Evolutionary conservation across 2,888 invertebrate species (phyloP), one percentile per base, ranked within the genome.

Genomic region (Matsumyia berberina): DNA sequence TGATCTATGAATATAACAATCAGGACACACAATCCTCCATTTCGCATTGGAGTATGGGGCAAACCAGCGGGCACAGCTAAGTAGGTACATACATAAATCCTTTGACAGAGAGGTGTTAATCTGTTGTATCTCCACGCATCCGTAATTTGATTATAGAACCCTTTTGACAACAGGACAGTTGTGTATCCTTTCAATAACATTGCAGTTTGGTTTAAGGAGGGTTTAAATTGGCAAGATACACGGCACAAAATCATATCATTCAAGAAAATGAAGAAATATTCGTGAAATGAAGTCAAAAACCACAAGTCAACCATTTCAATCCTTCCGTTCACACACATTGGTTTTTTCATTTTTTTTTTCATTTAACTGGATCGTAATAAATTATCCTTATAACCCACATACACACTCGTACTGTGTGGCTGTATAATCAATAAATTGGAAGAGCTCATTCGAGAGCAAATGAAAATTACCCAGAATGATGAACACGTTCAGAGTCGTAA

Each of bases 381-480:
- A 46, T 58, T 70, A 46, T 58, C 70, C 57, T 58, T 46, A 37
- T 29, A 57, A 69, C 44, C 24, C 24, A 42, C 44, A 17, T 8
- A 24, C 9, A 1, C 9, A 15, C 15, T 15, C 7, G 7, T 15
- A 46, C n/a, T 4, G 17, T 19, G 9, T 19, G 15, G 37, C 11
- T 29, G 39, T 24, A 42, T 12, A 58, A 70, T 70, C 70, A 70
- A 70, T 70, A 70, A 70, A 58, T 58, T 58, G 49, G 15, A 58
- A 17, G 8, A 70, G 9, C 46, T 49, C 58, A 58, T 35, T 58
- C 51, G 58, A 70, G 37, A 49, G 55, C 46, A 70, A 70, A 70
- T 70, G 70, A 70, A 70, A 70, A 70, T 70, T 70, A 70, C 46
- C 70, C 70, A 46, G 24, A 15, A 70, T 70, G 70, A 70, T 70